A percentile compares a stretch with the other conserved stretches of the same genome.
These are phyloP conservation scores for Archaeoteleia sp. DNA, from an alignment of 2,888 invertebrate species.

Conservation along the genomic window DNA sequence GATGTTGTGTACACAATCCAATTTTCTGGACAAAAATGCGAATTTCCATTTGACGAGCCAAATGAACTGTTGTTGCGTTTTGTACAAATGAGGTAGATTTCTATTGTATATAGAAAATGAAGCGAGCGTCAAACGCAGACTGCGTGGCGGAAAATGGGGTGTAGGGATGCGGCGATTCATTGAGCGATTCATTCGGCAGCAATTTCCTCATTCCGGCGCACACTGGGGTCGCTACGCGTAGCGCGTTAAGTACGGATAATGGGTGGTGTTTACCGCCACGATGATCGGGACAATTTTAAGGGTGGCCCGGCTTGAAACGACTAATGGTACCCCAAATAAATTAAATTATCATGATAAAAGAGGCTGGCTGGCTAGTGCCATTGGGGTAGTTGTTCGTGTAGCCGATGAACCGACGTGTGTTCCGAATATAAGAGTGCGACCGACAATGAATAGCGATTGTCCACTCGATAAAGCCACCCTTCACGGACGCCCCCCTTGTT, in stretches of 20 bases:
- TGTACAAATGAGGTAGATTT: background rate
- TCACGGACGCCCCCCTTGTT: slow-evolving; percentile 68
- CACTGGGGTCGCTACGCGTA: slow-evolving; percentile 56
- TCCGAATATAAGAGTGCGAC: slow-evolving; percentile 60
- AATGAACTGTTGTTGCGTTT: no score
- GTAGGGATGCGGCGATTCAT: slow-evolving; percentile 13
- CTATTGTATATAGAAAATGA: slow-evolving; percentile 13
- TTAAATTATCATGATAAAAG: slow-evolving; percentile 74
- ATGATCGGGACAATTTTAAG: slow-evolving; percentile 69
- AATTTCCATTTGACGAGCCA: no score
- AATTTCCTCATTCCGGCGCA: slow-evolving; percentile 56
- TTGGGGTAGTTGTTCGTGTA: slow-evolving; percentile 36
- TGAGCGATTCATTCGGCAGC: slow-evolving; percentile 38
- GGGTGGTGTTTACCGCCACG: slow-evolving; percentile 69
- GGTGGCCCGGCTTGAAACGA: slow-evolving; percentile 66
- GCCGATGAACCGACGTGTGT: slow-evolving; percentile 43
- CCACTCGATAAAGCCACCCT: slow-evolving; percentile 68
- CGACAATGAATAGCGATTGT: slow-evolving; percentile 67
- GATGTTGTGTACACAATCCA: no score
- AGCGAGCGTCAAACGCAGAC: slow-evolving; percentile 5
- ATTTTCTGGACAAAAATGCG: no score
- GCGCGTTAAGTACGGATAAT: slow-evolving; percentile 69
- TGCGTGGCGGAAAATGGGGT: slow-evolving; percentile 4
- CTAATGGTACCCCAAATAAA: slow-evolving; percentile 72
- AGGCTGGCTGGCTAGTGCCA: slow-evolving; percentile 33